Base-by-base conservation (phyloP, 2,113 vertebrate genomes). In the Periophthalmus modestus region DNA sequence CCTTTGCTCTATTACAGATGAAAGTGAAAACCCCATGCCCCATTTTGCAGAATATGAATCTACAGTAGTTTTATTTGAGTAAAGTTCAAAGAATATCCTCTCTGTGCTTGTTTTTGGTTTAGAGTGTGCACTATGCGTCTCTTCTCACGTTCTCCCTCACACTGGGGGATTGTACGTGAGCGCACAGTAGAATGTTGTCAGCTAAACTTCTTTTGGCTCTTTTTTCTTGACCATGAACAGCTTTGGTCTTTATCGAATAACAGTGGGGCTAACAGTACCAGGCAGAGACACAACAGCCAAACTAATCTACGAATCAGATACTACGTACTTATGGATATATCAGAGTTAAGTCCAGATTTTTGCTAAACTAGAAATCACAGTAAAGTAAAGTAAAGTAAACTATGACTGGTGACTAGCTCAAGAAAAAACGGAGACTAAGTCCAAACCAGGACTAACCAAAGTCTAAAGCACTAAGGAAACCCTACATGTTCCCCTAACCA, bases 161-260 rank as follows among this genome's bases (percentile, higher is more conserved):
- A 65, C 33, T 39, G 54, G 52, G 21, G 69, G 24, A 69, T 73
- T 70, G 47, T 5, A 10, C 21, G 52, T n/a, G 47, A 75, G 19
- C 48, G 34, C 73, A 82, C 71, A 58, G 28, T 69, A 13, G 65
- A 43, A 68, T 14, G 68, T 43, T 24, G 43, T 28, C 75, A 69
- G 77, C 81, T 78, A 79, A 66, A 68, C 58, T 66, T 74, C 23
- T 72, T 70, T 55, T 16, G 48, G 73, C 61, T 62, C 24, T 59
- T 28, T 28, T 5, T 28, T 39, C 24, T 55, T 55, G 19, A 55
- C 76, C 78, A 69, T 66, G 73, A 68, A 81, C 59, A 43, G 66
- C 68, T 75, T 21, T 48, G 39, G 74, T 77, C 4, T 61, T 59
- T 71, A 59, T 68, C 54, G 9, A 43, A 67, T 66, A 74, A 59